Base-by-base conservation (phyloP, 2,797 vertebrate species). In the Apogon hyalosoma region DNA sequence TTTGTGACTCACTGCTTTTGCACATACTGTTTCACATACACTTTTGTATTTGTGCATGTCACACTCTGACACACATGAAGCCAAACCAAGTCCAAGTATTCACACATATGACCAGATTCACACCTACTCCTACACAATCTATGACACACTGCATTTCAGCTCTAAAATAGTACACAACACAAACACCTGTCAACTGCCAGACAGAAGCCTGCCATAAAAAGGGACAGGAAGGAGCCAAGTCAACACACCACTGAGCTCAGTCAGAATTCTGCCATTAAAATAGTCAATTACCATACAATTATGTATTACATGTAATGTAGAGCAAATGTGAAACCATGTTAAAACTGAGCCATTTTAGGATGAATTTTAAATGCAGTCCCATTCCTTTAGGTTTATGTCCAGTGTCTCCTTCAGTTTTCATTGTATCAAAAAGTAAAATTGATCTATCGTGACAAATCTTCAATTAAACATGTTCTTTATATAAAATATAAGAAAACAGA, bases 1-100 rank as follows among this genome's bases (percentile, higher is more conserved):
- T 58, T 54, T 73, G 42, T 80, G 78, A 80, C 80, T 76, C 47
- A 43, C 63, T 71, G 66, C 72, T 72, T 72, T 69, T 55, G 48
- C 55, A 38, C 65, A 76, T 65, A 42, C 58, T 63, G 78, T 68
- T 73, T 36, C 48, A 60, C 48, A 52, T 64, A 63, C 52, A 52
- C 71, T 70, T 66, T 12, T 14, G 13, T 64, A 9, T 36, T 36
- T 36, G 33, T 36, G 54, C 51, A 56, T 60, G 59, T 60, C 64
- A 62, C 53, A 49, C 8, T 11, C 33, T 56, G 57, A 77, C 48
- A 63, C 59, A 51, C 49, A 48, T 31, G 51, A 69, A 50, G 33
- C 50, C 15, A 3, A 62, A 36, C 7, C 70, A 41, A 0, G 6
- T 21, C 38, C 33, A 36, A 36, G 0, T 33, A 50, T 64, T 52